Conservation (phyloP, 2,888 invertebrate species). For the Melieria omissa region DNA sequence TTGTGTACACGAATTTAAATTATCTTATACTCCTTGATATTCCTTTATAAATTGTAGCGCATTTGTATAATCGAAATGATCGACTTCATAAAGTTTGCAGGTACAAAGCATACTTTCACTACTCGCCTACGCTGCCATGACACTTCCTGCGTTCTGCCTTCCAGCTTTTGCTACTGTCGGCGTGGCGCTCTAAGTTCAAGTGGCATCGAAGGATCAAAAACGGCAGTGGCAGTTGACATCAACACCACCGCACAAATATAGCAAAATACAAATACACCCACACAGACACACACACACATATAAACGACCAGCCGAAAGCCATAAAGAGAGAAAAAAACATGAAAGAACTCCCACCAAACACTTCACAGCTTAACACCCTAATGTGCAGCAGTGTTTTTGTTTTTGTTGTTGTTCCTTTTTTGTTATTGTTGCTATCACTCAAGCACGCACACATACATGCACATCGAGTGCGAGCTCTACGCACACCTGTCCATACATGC, state of each 20-base stretch:
- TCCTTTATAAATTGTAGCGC: neutral
- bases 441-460: constrained; percentile 35
- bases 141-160: no score
- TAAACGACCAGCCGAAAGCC: constrained; percentile 15
- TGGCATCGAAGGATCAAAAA: neutral
- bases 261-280: neutral
- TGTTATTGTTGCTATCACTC: neutral
- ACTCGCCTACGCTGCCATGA: neutral
- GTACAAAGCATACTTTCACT: constrained; percentile 21
- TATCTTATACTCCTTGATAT: no score
- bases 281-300: constrained; percentile 23
- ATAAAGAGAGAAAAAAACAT: constrained; percentile 1
- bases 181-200: no score
- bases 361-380: constrained; percentile 65
- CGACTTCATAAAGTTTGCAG: neutral
- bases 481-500: neutral
- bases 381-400: constrained; percentile 59
- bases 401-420: constrained; percentile 15
- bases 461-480: neutral
- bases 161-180: no score
- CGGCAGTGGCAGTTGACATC: constrained; percentile 36
- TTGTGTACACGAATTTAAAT: no score
- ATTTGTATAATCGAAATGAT: neutral
- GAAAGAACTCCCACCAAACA: constrained; percentile 46
- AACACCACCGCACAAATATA: constrained; percentile 18